Evolutionary conservation across 2,797 vertebrate species (phyloP).

Genomic region (Spinibarbus caldwelli): DNA sequence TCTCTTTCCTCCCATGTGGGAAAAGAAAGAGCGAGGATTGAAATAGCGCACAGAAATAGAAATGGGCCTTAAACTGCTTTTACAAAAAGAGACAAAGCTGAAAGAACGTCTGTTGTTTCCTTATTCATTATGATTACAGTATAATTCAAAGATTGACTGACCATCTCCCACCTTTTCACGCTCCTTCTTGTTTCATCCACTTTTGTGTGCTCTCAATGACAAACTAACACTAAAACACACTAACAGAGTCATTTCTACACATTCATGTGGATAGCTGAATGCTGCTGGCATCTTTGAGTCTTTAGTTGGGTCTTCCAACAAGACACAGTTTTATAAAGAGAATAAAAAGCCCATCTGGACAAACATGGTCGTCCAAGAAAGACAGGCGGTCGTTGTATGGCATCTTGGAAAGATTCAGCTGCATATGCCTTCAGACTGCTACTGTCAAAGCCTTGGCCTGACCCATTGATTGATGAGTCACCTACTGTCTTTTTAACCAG

Average conservation of each 20-base stretch:
- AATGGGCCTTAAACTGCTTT: slow-evolving; percentile 41
- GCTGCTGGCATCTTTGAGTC: neutral
- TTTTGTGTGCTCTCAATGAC: neutral
- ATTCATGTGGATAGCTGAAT: neutral
- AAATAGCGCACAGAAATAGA: slow-evolving; percentile 42
- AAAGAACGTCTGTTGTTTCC: slow-evolving; percentile 36
- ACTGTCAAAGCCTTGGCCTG: neutral
- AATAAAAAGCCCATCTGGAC: slow-evolving; percentile 36
- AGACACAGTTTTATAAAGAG: slow-evolving; percentile 13
- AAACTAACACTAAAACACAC: neutral
- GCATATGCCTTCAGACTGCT: neutral
- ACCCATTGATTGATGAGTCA: neutral
- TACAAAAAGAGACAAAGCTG: slow-evolving; percentile 17
- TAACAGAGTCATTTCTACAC: neutral
- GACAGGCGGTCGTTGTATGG: neutral
- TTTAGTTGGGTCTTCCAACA: neutral
- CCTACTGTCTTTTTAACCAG: neutral
- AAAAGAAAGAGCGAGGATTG: slow-evolving; percentile 62
- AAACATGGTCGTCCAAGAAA: neutral
- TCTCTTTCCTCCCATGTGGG: slow-evolving; percentile 40
- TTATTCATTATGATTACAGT: slow-evolving; percentile 26
- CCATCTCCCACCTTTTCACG: slow-evolving; percentile 23
- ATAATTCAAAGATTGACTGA: neutral
- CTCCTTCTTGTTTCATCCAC: neutral
- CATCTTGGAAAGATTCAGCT: slow-evolving; percentile 8